Percentiles rank a stretch among this genome's conserved stretches.
Conservation (phyloP, 2,888 invertebrate species). For the Mayetiola destructor region DNA sequence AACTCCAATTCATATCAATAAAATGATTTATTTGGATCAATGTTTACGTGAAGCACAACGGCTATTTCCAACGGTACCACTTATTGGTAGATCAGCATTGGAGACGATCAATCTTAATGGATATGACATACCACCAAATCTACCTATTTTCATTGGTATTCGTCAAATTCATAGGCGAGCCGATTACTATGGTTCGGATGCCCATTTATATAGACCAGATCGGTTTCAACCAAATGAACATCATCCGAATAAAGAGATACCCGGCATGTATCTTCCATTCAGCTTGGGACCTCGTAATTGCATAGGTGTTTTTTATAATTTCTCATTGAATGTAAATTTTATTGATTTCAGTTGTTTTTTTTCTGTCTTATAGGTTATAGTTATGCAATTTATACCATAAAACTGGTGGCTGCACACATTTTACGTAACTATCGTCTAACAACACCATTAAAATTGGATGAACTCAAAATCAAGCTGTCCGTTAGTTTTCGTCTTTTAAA, state of each 20-base stretch:
- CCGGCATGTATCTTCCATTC: neutral
- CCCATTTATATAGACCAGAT: neutral
- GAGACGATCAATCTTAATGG: neutral
- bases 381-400: constrained; percentile 6
- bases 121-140: neutral
- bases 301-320: neutral
- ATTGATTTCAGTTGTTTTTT: neutral
- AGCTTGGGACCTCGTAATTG: neutral
- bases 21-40: neutral
- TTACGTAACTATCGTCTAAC: constrained; percentile 7
- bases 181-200: neutral
- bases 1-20: neutral
- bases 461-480: neutral
- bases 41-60: neutral
- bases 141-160: constrained; percentile 3
- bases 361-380: neutral
- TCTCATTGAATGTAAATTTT: neutral
- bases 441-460: constrained; percentile 7
- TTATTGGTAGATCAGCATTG: neutral
- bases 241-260: neutral
- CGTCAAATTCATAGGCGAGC: neutral
- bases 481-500: constrained; percentile 11
- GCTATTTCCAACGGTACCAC: neutral
- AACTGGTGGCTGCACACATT: constrained; percentile 10
- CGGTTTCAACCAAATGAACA: neutral